Evolutionary conservation across 2,113 vertebrate species (phyloP), one percentile per base, ranked within the genome.

Genomic region (Microtus pennsylvanicus): DNA sequence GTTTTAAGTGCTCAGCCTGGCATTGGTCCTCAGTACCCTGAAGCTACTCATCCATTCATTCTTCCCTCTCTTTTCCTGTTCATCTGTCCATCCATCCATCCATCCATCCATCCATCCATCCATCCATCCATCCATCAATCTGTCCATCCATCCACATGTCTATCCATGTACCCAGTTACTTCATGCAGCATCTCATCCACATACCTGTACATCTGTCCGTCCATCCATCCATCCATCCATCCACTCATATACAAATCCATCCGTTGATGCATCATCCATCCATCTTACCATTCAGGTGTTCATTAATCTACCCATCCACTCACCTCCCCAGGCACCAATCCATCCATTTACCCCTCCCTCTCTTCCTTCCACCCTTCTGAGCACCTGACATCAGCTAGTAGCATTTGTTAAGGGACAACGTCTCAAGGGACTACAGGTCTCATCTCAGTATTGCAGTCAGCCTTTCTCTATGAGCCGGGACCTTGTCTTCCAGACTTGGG

Each of bases 391-490:
- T 47, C 61, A 35, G 16, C 42, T 86, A 47, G 83, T 14, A 67
- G 83, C 16, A 47, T 47, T 86, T 85, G 42, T 67, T 67, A 67
- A 42, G n/a, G 17, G 4, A 33, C 28, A 47, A 86, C 13, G 26
- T 86, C 61, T 47, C 26, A 33, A 28, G 63, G 7, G 63, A 30
- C 8, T 10, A 45, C 61, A 65, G 61, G 26, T 65, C 61, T 47
- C 17, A 21, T 47, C 61, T 33, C 28, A 47, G 3, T 7, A 11
- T 65, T 19, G 26, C 28, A 33, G 10, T 16, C 38, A 67, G 61
- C 82, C 16, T 85, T 67, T 19, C 52, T 67, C 42, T 26, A 14
- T 0, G 1, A 0, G 7, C 9, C 7, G 22, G 12, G 30, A 14
- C 22, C 67, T 67, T 28, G 47, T 19, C 70, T 70, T 58, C 9